Evolutionary conservation across 2,888 invertebrate genomes (phyloP).

Genomic region (Pheosia gnoma): DNA sequence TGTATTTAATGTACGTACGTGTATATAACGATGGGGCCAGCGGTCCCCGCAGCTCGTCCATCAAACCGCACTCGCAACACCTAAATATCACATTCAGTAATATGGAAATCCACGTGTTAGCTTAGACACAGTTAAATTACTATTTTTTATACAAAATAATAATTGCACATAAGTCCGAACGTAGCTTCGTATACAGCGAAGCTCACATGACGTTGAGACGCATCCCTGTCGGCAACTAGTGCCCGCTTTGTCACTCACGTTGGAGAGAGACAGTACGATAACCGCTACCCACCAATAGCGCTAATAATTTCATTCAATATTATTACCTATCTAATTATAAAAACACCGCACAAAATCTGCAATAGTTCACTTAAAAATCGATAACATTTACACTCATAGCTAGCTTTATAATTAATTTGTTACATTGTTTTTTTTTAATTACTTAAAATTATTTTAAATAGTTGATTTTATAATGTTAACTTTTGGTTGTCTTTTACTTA

Average conservation of each 20-base stretch:
- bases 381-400: slow-evolving; percentile 84
- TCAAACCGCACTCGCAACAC: slow-evolving; percentile 80
- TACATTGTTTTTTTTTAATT: slow-evolving; percentile 78
- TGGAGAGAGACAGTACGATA: slow-evolving; percentile 60
- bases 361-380: slow-evolving; percentile 82
- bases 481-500: slow-evolving; percentile 84
- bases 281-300: slow-evolving; percentile 72
- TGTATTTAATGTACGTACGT: slow-evolving; percentile 76
- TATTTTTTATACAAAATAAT: slow-evolving; percentile 83
- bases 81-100: slow-evolving; percentile 85
- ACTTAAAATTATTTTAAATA: slow-evolving; percentile 81
- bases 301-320: slow-evolving; percentile 83
- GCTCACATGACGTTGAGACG: slow-evolving; percentile 50
- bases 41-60: slow-evolving; percentile 55
- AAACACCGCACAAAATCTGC: slow-evolving; percentile 84
- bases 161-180: slow-evolving; percentile 84
- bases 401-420: slow-evolving; percentile 84
- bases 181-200: slow-evolving; percentile 63
- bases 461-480: slow-evolving; percentile 82
- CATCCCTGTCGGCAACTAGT: slow-evolving; percentile 47
- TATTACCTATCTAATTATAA: slow-evolving; percentile 85
- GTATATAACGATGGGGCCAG: slow-evolving; percentile 61
- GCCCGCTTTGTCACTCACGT: slow-evolving; percentile 47
- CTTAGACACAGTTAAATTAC: slow-evolving; percentile 81
- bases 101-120: slow-evolving; percentile 84